phyloP scores from a whole-genome alignment of 2,888 invertebrate genomes.

The Tetranychus piercei region DNA sequence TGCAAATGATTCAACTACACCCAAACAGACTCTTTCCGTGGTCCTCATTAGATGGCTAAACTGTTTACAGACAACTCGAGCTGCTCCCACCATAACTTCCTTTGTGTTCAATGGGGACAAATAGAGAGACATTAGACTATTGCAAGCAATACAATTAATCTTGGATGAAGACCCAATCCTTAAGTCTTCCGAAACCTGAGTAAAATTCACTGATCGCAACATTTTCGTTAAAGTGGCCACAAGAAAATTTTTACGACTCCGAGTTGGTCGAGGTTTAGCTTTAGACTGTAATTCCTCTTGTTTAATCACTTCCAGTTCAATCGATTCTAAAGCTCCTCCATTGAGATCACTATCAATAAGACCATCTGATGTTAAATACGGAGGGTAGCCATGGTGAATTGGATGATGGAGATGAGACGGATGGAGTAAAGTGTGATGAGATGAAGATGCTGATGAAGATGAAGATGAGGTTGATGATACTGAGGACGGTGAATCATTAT shows the following conservation, averaged over 20 bases:
- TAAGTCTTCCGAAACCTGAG: constrained; percentile 13
- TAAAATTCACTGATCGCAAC: constrained; percentile 21
- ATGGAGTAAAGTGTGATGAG: too few relatives aligned
- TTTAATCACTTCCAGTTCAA: constrained; percentile 3
- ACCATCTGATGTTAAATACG: not conserved
- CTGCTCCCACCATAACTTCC: constrained; percentile 21
- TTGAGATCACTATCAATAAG: not conserved
- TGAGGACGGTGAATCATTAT: not conserved
- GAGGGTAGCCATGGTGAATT: not conserved
- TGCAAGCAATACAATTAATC: constrained; percentile 22
- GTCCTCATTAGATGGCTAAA: constrained; percentile 18
- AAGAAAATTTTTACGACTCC: constrained; percentile 19
- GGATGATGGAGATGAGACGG: not conserved
- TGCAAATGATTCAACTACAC: constrained; percentile 34
- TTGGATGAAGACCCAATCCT: constrained; percentile 21
- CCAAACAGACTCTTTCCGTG: constrained; percentile 52
- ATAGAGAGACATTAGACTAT: constrained; percentile 20
- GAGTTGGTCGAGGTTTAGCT: constrained; percentile 3
- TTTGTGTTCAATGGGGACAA: constrained; percentile 22
- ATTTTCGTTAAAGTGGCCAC: constrained; percentile 20
- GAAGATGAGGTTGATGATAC: not conserved
- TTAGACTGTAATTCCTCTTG: not conserved
- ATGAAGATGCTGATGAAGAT: not conserved
- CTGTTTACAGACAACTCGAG: constrained; percentile 20
- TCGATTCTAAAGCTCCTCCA: constrained; percentile 2